Percentiles rank a stretch among this genome's conserved stretches.
phyloP scores from a whole-genome alignment of 1,140 invertebrate genomes.

The Pollicipes pollicipes region DNA sequence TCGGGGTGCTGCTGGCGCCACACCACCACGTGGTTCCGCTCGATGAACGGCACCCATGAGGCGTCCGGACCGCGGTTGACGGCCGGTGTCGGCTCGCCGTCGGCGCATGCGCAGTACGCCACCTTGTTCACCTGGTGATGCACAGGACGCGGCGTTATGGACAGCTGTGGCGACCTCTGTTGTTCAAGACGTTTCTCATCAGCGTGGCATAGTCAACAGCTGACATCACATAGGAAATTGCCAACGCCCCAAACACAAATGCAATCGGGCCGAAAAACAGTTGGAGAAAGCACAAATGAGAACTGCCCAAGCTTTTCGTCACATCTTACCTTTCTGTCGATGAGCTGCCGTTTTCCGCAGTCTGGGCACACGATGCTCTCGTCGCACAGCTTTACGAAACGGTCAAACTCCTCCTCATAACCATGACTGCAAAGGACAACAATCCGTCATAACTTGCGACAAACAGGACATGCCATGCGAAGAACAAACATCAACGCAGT shows the following conservation, averaged over 20 bases:
- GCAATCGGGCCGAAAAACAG: slow-evolving; percentile 13
- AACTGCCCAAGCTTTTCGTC: too few relatives aligned
- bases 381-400: slow-evolving; percentile 31
- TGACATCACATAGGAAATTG: neutral
- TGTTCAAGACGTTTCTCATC: slow-evolving; percentile 3
- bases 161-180: slow-evolving; percentile 1
- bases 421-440: neutral
- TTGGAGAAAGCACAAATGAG: slow-evolving; percentile 30
- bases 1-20: slow-evolving; percentile 50
- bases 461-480: too few relatives aligned
- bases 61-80: slow-evolving; percentile 22
- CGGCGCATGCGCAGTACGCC: slow-evolving; percentile 16
- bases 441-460: too few relatives aligned
- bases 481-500: too few relatives aligned
- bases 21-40: slow-evolving; percentile 55
- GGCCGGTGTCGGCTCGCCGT: slow-evolving; percentile 12
- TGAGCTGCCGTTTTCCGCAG: slow-evolving; percentile 38
- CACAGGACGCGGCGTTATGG: slow-evolving; percentile 14
- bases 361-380: slow-evolving; percentile 39
- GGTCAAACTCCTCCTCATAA: slow-evolving; percentile 28
- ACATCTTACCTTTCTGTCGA: slow-evolving; percentile 34
- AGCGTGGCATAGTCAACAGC: slow-evolving; percentile 7
- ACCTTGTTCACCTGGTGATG: slow-evolving; percentile 14
- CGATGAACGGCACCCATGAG: slow-evolving; percentile 57
- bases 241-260: neutral